Conservation (phyloP, 2,113 vertebrate species). For the Eubucco bourcierii region DNA sequence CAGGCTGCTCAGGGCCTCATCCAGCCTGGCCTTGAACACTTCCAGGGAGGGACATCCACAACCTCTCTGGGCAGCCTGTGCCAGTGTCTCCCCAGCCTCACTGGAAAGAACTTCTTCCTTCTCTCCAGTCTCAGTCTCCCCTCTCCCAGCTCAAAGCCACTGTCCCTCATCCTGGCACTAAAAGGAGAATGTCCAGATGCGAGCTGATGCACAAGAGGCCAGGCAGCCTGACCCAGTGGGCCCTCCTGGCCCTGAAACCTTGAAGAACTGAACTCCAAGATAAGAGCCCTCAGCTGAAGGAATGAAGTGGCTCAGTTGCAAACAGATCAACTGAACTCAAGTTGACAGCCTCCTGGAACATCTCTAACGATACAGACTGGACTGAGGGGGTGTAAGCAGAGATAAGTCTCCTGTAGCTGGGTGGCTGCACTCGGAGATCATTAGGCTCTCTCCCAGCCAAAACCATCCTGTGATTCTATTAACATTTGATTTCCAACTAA, state of each 20-base stretch:
- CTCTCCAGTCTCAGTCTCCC: too few relatives aligned
- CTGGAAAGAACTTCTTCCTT: too few relatives aligned
- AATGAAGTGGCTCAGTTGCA: background rate
- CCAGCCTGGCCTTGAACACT: too few relatives aligned
- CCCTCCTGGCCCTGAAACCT: slow-evolving; percentile 14
- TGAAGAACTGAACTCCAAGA: background rate
- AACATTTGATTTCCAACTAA: too few relatives aligned
- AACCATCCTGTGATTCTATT: too few relatives aligned
- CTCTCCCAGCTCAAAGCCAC: background rate
- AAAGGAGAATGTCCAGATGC: background rate
- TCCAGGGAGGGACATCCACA: too few relatives aligned
- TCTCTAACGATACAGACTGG: slow-evolving; percentile 1
- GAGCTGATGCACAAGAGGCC: background rate
- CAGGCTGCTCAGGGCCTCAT: too few relatives aligned
- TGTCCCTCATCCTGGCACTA: too few relatives aligned
- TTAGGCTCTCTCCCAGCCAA: too few relatives aligned
- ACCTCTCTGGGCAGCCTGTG: too few relatives aligned
- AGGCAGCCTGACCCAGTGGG: background rate
- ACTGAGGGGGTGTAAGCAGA: background rate
- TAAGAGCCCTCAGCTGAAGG: background rate
- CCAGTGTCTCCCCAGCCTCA: too few relatives aligned
- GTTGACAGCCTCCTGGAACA: background rate
- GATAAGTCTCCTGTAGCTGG: background rate
- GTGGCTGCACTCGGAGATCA: too few relatives aligned
- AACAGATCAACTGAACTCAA: slow-evolving; percentile 5